These are phyloP conservation scores for Ophioninae sp. DNA, from an alignment of 2,888 invertebrate species.

Conservation along the genomic window DNA sequence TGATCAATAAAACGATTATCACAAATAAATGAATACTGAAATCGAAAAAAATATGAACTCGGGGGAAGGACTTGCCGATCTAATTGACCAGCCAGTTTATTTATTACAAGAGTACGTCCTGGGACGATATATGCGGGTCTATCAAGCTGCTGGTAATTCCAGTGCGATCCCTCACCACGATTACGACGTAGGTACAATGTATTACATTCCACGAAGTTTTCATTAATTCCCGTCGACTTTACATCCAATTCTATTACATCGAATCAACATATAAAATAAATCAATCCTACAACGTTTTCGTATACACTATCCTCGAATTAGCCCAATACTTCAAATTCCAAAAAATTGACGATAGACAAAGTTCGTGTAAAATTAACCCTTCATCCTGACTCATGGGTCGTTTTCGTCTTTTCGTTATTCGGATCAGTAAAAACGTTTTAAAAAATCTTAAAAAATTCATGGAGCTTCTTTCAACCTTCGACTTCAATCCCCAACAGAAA, in stretches of 20 bases:
- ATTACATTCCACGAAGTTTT: neutral
- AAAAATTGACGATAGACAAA: neutral
- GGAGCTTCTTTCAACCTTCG: too few relatives aligned
- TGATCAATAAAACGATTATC: neutral
- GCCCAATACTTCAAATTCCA: neutral
- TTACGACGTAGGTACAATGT: neutral
- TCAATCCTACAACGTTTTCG: neutral
- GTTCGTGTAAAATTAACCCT: neutral
- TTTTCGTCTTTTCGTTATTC: too few relatives aligned
- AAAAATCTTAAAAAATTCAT: too few relatives aligned
- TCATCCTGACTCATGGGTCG: too few relatives aligned
- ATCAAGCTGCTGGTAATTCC: neutral
- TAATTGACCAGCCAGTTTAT: slow-evolving; percentile 8
- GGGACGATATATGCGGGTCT: neutral
- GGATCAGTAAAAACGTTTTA: too few relatives aligned
- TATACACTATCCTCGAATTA: neutral
- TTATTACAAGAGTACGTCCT: neutral
- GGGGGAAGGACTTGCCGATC: neutral
- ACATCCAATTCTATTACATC: neutral
- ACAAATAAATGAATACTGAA: neutral
- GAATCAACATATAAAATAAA: neutral
- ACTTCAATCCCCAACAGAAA: too few relatives aligned
- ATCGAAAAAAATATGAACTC: neutral
- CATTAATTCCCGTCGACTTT: neutral
- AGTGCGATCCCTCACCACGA: neutral